Evolutionary conservation across 2,113 vertebrate genomes (phyloP), one percentile per base, ranked within the genome.

Genomic region (Chloropsis cyanopogon): DNA sequence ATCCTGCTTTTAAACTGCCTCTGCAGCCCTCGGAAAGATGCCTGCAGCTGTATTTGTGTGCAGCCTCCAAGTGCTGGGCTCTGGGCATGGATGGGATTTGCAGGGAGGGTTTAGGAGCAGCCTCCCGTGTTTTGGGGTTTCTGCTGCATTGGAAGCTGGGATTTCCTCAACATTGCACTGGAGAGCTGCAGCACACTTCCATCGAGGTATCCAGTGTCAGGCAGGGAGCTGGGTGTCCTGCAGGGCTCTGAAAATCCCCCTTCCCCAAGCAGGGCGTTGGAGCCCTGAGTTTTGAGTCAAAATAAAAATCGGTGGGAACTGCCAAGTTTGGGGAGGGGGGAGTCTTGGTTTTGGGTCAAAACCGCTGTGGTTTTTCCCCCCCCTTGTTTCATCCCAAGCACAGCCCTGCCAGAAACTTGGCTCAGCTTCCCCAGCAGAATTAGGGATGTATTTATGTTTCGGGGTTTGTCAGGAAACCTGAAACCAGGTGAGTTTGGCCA

Each of bases 1-100:
- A 98, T 99, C 98, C 98, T 99, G 98, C 98, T 98, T 99, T 98
- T 98, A 91, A 95, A 81, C 92, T 97, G 86, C 95, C 98, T 88
- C 54, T 97, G 94, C 95, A 98, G 97, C 98, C 97, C 97, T 98
- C 97, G 89, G 90, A 88, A 70, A 61, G 90, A 80, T 91, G 97
- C 90, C 95, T 79, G 90, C 95, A 81, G 96, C 93, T 90, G 8
- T 78, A 61, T 86, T 91, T 97, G 96, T 91, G 97, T 97, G 96
- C 88, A 76, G 82, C 41, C 73, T 82, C 50, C 7, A 7, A 56
- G 84, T 22, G 76, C 82, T 71, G 5, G 6, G 18, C 54, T 28
- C 72, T 11, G 81, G 66, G 66, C 86, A 49, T 0, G 10, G 53
- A 1, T 22, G 68, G 88, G 92, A 33, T 70, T 57, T 79, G 88